Conservation (phyloP, 2,888 invertebrate species). For the Allolobophora icterica region DNA sequence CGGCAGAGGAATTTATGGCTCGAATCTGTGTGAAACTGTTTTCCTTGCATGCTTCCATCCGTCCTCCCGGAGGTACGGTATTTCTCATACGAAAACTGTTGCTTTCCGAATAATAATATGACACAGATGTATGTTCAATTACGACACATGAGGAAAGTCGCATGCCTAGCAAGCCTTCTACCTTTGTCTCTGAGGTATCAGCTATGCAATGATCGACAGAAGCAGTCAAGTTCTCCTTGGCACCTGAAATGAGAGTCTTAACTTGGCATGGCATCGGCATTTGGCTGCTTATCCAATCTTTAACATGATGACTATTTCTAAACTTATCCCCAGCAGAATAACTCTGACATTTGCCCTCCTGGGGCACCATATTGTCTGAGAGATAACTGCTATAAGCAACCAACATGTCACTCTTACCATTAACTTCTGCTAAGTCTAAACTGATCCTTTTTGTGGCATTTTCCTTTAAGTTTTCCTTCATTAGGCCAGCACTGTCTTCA, state of each 20-base stretch:
- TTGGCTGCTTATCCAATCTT: neutral
- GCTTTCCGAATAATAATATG: neutral
- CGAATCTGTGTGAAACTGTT: neutral
- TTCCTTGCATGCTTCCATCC: neutral
- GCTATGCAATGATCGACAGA: neutral
- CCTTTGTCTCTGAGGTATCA: neutral
- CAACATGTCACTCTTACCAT: neutral
- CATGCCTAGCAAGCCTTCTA: conserved; percentile 20
- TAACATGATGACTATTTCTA: neutral
- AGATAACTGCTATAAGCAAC: neutral
- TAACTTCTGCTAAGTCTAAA: neutral
- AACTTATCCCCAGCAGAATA: neutral
- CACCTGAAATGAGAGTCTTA: neutral
- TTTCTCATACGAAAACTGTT: neutral
- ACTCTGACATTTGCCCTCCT: neutral
- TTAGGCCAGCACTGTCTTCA: neutral
- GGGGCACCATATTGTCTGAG: neutral
- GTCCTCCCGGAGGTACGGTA: neutral
- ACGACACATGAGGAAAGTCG: neutral
- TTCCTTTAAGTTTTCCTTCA: neutral
- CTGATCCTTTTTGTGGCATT: neutral
- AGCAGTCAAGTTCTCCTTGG: neutral
- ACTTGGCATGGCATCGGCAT: neutral
- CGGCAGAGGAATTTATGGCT: neutral
- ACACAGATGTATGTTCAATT: neutral